Percentiles rank a stretch among this genome's conserved stretches.
Conservation (phyloP, 64 coral and sea anemone species). For the Stichodactyla mertensii region DNA sequence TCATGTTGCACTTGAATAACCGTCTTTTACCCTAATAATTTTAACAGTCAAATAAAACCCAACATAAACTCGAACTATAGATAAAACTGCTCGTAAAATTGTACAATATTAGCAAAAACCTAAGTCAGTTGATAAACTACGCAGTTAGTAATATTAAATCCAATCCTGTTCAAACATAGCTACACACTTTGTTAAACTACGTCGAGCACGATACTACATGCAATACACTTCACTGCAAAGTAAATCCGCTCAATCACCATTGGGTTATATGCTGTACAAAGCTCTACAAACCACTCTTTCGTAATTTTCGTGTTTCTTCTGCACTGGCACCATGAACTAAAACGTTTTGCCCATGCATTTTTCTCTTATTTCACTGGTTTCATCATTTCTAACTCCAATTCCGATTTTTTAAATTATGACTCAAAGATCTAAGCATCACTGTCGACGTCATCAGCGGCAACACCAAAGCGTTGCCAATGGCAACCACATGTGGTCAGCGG, state of each 20-base stretch:
- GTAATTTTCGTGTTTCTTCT: background rate
- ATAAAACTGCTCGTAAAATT: background rate
- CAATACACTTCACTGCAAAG: background rate
- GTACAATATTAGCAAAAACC: too few species aligned
- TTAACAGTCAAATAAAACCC: too few species aligned
- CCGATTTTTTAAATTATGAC: conserved; percentile 3
- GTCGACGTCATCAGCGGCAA: conserved; percentile 91
- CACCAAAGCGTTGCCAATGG: conserved; percentile 95
- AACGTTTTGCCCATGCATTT: background rate
- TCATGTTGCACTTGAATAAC: background rate
- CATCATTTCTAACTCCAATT: background rate
- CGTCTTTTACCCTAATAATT: too few species aligned
- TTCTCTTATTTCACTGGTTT: background rate
- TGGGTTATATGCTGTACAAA: too few species aligned
- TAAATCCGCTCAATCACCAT: too few species aligned
- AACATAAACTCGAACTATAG: background rate
- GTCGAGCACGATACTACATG: too few species aligned
- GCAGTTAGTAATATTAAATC: too few species aligned
- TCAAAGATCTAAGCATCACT: conserved; percentile 69
- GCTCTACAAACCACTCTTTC: too few species aligned
- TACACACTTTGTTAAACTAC: too few species aligned
- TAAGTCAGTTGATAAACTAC: too few species aligned
- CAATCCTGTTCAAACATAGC: too few species aligned
- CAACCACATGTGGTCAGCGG: conserved; percentile 91
- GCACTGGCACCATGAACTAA: background rate